These are phyloP conservation scores for Scleropages formosus DNA, from an alignment of 2,797 vertebrate species.

Conservation along the genomic window DNA sequence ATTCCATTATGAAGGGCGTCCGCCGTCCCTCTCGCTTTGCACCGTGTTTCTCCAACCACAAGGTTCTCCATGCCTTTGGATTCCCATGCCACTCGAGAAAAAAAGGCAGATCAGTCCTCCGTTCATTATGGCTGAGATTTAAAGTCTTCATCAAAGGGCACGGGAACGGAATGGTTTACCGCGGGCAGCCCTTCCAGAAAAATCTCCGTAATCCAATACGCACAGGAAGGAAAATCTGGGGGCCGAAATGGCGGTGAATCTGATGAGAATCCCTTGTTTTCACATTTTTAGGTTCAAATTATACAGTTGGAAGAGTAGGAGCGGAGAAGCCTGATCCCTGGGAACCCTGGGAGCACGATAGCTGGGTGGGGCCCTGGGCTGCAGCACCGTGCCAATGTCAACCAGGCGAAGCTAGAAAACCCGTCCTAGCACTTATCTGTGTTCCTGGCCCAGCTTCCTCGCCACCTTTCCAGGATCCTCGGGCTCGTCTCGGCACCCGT, in stretches of 20 bases:
- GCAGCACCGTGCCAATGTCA: constrained; percentile 28
- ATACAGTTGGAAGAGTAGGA: constrained; percentile 33
- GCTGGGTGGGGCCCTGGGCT: constrained; percentile 17
- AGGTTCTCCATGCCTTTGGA: constrained; percentile 15
- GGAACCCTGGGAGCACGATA: not conserved
- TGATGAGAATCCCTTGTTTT: constrained; percentile 35
- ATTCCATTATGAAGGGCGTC: constrained; percentile 9
- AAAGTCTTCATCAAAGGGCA: constrained; percentile 27
- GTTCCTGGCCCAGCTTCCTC: constrained; percentile 28
- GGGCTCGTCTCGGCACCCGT: constrained; percentile 25
- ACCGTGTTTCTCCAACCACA: constrained; percentile 20
- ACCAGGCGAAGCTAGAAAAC: constrained; percentile 32
- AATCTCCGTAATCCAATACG: constrained; percentile 25
- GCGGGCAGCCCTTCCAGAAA: constrained; percentile 25
- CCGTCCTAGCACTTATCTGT: constrained; percentile 29
- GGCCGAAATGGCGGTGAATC: constrained; percentile 22
- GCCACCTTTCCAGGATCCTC: constrained; percentile 32
- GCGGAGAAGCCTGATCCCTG: constrained; percentile 24
- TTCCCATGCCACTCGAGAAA: constrained; percentile 27
- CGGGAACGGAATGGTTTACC: constrained; percentile 32
- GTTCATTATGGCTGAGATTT: constrained; percentile 19
- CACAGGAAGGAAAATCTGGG: constrained; percentile 26
- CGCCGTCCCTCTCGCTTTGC: constrained; percentile 14
- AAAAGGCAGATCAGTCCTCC: constrained; percentile 16
- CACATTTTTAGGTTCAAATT: constrained; percentile 36